Base-by-base conservation (phyloP, 2,113 vertebrate species). In the Pleuronectes platessa region DNA sequence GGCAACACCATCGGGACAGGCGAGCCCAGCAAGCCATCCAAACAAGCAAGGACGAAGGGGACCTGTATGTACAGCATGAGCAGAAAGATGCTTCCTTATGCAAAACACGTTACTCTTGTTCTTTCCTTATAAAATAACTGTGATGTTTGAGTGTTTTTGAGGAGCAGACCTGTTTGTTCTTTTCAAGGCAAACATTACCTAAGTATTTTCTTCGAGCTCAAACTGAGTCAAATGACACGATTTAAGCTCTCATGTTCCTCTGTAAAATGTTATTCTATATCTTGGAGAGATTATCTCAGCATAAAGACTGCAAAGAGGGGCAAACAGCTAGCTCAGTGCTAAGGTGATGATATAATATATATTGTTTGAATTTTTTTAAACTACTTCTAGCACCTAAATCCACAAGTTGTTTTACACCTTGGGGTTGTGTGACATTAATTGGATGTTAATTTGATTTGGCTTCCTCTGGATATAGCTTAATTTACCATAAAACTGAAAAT, bases 1-100 rank as follows among this genome's bases (percentile, higher is more conserved):
- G 96, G 96, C 93, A 99, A 98, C 59, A 88, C 93, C 18, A 95
- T 99, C 13, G 98, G 98, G 42, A 97, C 97, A 0, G 98, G 98
- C 42, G 98, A 99, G 40, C 97, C 97, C 84, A 98, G 97, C 93
- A 94, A 92, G 69, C 95, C 97, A 0, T 99, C 97, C 0, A 96
- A 97, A 92, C 96, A 96, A 91, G 95, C 94, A 2, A 95, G 97
- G 82, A 99, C 97, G 0, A 97, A 98, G 77, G 97, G 97, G 76
- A 97, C 97, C 70, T 92, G 98, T 99, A 88, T 85, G 97, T 96
- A 88, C 42, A 76, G 51, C 51, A 62, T 7, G 58, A 61, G 21
- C 42, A 18, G 9, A 40, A 26, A 23, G 58, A 31, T 71, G 27
- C 17, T 55, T 27, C 24, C 27, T 31, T 58, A 31, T 53, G 49